Evolutionary conservation across 2,888 invertebrate species (phyloP).

Genomic region (Phortica magna): DNA sequence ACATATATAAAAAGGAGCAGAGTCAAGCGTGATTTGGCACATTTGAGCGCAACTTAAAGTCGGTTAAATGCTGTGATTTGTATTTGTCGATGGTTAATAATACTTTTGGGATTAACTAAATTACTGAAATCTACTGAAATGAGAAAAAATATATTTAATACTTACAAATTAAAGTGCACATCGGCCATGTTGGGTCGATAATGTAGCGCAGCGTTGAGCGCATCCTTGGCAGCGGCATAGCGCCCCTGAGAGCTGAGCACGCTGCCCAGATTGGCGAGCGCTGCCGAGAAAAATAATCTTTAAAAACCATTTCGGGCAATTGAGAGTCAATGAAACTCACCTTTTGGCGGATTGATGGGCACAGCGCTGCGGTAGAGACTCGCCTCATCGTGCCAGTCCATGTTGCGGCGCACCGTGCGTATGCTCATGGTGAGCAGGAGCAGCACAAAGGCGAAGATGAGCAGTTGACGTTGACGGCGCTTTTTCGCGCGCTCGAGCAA

Average conservation of each 20-base stretch:
- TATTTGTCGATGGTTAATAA: conserved; percentile 17
- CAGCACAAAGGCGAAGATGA: conserved; percentile 78
- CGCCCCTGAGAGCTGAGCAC: conserved; percentile 93
- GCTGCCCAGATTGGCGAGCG: conserved; percentile 97
- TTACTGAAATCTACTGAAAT: background rate
- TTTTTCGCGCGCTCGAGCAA: conserved; percentile 53
- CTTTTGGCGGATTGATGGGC: conserved; percentile 97
- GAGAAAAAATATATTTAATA: conserved; percentile 70
- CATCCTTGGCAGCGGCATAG: conserved; percentile 91
- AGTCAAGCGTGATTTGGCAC: background rate
- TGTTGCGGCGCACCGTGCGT: conserved; percentile 89
- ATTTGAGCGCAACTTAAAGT: background rate
- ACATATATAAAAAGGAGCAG: background rate
- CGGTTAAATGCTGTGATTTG: conserved; percentile 27
- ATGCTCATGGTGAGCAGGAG: conserved; percentile 85
- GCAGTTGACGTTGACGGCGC: conserved; percentile 48
- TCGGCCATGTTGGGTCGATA: conserved; percentile 98
- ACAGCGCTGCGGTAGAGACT: conserved; percentile 94
- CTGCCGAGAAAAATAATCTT: conserved; percentile 79
- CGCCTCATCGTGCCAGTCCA: conserved; percentile 96
- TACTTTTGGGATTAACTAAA: background rate
- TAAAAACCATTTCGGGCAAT: background rate
- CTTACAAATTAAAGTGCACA: conserved; percentile 99
- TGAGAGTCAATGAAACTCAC: conserved; percentile 78
- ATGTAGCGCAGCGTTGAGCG: conserved; percentile 91